Conservation (phyloP, 2,888 invertebrate genomes). For the Spodoptera exigua region DNA sequence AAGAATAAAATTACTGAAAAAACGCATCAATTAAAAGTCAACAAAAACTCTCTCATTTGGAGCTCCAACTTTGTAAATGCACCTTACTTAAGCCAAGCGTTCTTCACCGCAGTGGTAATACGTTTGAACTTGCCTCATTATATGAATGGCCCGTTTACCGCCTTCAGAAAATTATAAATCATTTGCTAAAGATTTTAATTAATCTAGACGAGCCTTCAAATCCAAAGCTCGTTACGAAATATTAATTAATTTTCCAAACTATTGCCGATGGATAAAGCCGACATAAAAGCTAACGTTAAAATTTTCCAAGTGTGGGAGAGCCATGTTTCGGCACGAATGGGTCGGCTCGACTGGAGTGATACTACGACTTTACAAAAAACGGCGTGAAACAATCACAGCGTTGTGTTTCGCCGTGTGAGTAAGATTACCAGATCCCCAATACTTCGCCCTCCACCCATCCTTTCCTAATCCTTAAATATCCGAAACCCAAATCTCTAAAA, state of each 20-base stretch:
- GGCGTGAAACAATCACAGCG: no score
- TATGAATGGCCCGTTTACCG: slow-evolving; percentile 34
- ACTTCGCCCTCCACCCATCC: no score
- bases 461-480: no score
- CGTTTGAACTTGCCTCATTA: slow-evolving; percentile 48
- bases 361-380: no score
- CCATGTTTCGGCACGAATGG: no score
- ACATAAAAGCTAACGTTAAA: slow-evolving; percentile 37
- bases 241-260: slow-evolving; percentile 53
- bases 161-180: slow-evolving; percentile 47
- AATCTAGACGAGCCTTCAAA: slow-evolving; percentile 37
- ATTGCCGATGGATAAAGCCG: slow-evolving; percentile 35
- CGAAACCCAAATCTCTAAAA: no score
- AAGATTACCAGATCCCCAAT: no score
- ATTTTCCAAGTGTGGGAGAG: no score
- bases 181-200: slow-evolving; percentile 50
- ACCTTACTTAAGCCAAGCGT: slow-evolving; percentile 22
- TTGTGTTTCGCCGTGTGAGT: no score
- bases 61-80: slow-evolving; percentile 34
- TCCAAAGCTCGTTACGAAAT: slow-evolving; percentile 33
- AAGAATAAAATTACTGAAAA: neutral
- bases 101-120: slow-evolving; percentile 28
- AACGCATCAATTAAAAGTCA: slow-evolving; percentile 9
- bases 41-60: slow-evolving; percentile 8
- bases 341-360: no score